Evolutionary conservation across 2,797 vertebrate species (phyloP).

Genomic region (Platyrinchus mystaceus): DNA sequence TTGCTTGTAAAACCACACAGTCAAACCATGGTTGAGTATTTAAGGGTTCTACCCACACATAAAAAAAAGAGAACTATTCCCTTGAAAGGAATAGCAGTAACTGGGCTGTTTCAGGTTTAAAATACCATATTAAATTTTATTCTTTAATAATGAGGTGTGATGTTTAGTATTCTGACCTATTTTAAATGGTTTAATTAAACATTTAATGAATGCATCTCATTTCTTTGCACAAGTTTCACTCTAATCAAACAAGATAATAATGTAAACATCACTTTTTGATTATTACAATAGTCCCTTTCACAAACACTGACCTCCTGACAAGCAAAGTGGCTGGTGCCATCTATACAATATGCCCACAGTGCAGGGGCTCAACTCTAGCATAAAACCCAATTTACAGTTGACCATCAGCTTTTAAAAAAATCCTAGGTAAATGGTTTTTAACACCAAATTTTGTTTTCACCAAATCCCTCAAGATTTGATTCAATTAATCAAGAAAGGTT

Average conservation of each 20-base stretch:
- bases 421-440: background rate
- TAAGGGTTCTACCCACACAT: background rate
- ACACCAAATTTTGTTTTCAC: no score
- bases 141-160: background rate
- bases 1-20: background rate
- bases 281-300: constrained; percentile 29
- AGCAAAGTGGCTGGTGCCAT: background rate
- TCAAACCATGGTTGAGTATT: background rate
- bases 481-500: background rate
- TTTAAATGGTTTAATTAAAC: constrained; percentile 43
- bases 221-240: background rate
- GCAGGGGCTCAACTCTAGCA: background rate
- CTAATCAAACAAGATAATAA: constrained; percentile 18
- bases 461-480: background rate
- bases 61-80: background rate
- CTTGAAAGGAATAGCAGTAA: background rate
- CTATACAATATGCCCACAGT: background rate
- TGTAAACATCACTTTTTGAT: background rate
- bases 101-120: background rate
- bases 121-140: background rate
- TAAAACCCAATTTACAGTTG: background rate
- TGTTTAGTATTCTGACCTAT: background rate
- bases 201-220: constrained; percentile 13
- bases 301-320: background rate
- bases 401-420: background rate